Conservation (phyloP, 2,113 vertebrate genomes). For the Phoenicopterus ruber region DNA sequence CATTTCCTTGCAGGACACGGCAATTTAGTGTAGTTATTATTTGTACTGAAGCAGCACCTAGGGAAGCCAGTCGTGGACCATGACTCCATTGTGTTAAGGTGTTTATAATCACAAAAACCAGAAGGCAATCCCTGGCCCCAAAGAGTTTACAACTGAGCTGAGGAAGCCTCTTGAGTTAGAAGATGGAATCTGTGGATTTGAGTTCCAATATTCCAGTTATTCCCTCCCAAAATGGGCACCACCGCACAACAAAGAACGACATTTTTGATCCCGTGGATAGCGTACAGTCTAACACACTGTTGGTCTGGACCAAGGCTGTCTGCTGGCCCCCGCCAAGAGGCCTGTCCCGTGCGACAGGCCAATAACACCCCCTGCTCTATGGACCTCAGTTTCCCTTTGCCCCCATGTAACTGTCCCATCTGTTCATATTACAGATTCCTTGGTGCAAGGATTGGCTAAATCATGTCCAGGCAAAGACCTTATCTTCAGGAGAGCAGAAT, state of each 20-base stretch:
- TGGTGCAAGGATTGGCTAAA: too few relatives aligned
- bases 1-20: not conserved
- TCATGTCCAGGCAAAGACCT: not conserved
- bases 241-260: not conserved
- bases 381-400: not conserved
- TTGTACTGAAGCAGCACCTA: not conserved
- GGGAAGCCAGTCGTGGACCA: not conserved
- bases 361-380: accelerated
- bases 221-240: not conserved
- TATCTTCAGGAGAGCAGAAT: not conserved
- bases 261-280: not conserved
- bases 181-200: not conserved
- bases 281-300: too few relatives aligned
- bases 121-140: not conserved
- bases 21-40: not conserved
- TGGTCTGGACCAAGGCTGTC: not conserved
- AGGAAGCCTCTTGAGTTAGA: not conserved
- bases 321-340: not conserved
- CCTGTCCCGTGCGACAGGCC: not conserved
- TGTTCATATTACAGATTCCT: too few relatives aligned
- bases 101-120: not conserved
- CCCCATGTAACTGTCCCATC: not conserved
- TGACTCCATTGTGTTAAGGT: not conserved
- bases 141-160: not conserved
- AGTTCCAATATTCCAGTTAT: not conserved